phyloP scores from a whole-genome alignment of 2,888 invertebrate species.

The Drosophila picticornis region DNA sequence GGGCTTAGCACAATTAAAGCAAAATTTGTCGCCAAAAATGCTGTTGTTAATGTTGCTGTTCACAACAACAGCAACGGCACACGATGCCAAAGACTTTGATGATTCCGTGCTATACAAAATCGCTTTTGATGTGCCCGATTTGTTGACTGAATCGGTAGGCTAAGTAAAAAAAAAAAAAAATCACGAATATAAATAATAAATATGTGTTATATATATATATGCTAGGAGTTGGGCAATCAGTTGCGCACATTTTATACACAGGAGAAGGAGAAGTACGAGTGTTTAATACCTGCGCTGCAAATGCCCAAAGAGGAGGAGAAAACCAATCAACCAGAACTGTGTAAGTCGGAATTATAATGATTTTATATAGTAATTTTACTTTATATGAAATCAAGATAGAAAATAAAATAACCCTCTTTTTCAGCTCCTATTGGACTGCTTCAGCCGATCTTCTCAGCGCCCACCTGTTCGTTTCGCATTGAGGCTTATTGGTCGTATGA shows the following conservation, averaged over 20 bases:
- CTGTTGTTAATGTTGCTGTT: slow-evolving; percentile 37
- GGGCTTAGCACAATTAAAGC: neutral
- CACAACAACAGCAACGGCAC: slow-evolving; percentile 72
- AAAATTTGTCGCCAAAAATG: slow-evolving; percentile 7
- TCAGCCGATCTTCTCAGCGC: slow-evolving; percentile 90
- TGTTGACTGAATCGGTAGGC: slow-evolving; percentile 82
- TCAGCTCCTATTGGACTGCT: slow-evolving; percentile 91
- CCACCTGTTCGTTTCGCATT: slow-evolving; percentile 93
- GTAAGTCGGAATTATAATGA: slow-evolving; percentile 52
- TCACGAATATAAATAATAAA: neutral
- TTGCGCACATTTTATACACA: slow-evolving; percentile 86
- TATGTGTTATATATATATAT: neutral
- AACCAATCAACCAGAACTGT: slow-evolving; percentile 74
- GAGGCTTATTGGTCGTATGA: slow-evolving; percentile 99
- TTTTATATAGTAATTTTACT: neutral
- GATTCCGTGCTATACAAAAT: slow-evolving; percentile 92
- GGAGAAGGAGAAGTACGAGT: slow-evolving; percentile 93
- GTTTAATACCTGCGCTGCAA: slow-evolving; percentile 90
- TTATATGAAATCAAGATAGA: no score
- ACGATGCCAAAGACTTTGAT: slow-evolving; percentile 90
- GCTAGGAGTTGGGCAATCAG: slow-evolving; percentile 70
- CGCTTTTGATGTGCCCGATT: slow-evolving; percentile 89
- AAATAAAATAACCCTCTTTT: neutral
- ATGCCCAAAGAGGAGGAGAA: slow-evolving; percentile 83
- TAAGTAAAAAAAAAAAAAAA: neutral